These are phyloP conservation scores for Tautogolabrus adspersus DNA, from an alignment of 2,113 vertebrate species.

Conservation along the genomic window DNA sequence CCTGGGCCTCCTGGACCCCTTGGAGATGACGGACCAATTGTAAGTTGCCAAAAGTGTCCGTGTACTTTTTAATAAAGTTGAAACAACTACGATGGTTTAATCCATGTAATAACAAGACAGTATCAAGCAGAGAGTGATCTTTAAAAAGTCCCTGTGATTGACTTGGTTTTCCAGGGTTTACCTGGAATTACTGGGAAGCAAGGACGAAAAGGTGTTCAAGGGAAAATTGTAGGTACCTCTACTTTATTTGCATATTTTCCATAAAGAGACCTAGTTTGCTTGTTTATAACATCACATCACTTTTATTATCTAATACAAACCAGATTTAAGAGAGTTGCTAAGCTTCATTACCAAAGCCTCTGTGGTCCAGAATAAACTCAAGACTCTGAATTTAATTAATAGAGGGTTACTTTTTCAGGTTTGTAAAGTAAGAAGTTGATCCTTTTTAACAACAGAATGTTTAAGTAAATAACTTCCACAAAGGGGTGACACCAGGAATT, in stretches of 20 bases:
- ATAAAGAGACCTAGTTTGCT: background rate
- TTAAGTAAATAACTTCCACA: too few relatives aligned
- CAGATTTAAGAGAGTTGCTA: too few relatives aligned
- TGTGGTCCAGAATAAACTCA: too few relatives aligned
- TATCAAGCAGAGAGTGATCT: background rate
- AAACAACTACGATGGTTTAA: background rate
- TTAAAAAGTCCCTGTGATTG: background rate
- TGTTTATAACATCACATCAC: background rate
- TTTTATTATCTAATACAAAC: background rate
- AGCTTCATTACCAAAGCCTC: too few relatives aligned
- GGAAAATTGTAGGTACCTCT: constrained; percentile 75
- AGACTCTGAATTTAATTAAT: too few relatives aligned
- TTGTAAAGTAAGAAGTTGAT: too few relatives aligned
- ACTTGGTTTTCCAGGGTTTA: constrained; percentile 68
- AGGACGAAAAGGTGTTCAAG: constrained; percentile 78
- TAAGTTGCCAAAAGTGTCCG: constrained; percentile 53
- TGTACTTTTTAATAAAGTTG: background rate
- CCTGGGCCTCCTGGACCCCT: constrained; percentile 71
- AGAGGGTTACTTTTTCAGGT: too few relatives aligned
- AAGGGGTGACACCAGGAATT: too few relatives aligned
- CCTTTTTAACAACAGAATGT: too few relatives aligned
- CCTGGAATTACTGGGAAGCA: constrained; percentile 80
- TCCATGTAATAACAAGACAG: background rate
- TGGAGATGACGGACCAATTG: constrained; percentile 79
- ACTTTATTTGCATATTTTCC: constrained; percentile 22